Percentiles rank a stretch among this genome's conserved stretches.
These are phyloP conservation scores for Erythrolamprus reginae DNA, from an alignment of 2,113 vertebrate genomes.

Conservation along the genomic window DNA sequence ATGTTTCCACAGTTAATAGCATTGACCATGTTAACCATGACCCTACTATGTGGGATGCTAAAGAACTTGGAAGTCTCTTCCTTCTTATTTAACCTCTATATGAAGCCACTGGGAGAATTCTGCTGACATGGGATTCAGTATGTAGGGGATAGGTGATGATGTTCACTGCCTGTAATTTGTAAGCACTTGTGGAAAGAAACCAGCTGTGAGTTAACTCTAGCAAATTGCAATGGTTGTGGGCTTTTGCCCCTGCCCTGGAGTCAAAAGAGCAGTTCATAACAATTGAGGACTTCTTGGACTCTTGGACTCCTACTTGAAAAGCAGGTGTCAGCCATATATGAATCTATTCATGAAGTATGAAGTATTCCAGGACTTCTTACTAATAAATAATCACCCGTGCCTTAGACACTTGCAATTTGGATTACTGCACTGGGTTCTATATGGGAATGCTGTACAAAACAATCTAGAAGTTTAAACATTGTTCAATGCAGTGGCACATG, in stretches of 20 bases:
- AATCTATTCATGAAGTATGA: neutral
- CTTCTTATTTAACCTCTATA: too few relatives aligned
- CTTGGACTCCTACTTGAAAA: neutral
- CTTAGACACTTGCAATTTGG: neutral
- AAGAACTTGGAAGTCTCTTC: too few relatives aligned
- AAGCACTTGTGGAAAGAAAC: neutral
- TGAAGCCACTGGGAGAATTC: too few relatives aligned
- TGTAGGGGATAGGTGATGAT: too few relatives aligned
- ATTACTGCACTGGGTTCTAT: neutral
- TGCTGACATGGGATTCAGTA: too few relatives aligned
- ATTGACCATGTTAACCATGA: too few relatives aligned
- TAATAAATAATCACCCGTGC: neutral
- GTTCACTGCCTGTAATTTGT: too few relatives aligned
- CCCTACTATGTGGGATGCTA: too few relatives aligned
- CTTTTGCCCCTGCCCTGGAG: neutral
- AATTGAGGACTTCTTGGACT: neutral
- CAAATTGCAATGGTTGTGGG: neutral
- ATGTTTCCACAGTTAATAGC: too few relatives aligned
- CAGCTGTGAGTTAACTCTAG: neutral
- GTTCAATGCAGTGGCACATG: neutral
- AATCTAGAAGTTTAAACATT: neutral
- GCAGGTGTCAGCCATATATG: neutral
- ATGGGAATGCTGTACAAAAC: neutral
- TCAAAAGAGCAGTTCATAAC: neutral
- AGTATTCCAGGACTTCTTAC: neutral